Base-by-base conservation (phyloP, 2,797 vertebrate genomes). In the Chaetophractus vellerosus region DNA sequence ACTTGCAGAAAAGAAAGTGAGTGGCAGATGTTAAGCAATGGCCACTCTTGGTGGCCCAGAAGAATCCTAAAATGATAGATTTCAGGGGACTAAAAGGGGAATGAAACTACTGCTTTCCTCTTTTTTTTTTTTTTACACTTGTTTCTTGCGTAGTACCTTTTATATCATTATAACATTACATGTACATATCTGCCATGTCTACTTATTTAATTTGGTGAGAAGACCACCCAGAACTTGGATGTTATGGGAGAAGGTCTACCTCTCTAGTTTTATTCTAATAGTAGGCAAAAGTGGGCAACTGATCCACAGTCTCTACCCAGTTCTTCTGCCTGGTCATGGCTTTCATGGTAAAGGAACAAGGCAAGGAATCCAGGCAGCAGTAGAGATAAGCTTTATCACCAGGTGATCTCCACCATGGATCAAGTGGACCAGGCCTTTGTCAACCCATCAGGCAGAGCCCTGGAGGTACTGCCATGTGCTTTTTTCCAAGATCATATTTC, bases 271-370 rank as follows among this genome's bases (percentile, higher is more conserved):
- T 14, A 87, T 24, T 18, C 11, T 45, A 9, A 63, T 16, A n/a
- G 9, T 33, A 72, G 31, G 9, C 55, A 24, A 90, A 23, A 23
- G 61, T 21, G 5, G 24, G n/a, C 38, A 28, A 19, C 4, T 19
- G n/a, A 79, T 2, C 9, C 10, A 33, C 9, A 33, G 24, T 15
- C 0, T 0, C 7, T 9, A 38, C 23, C 0, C 24, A 80, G 3
- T 31, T 82, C 19, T 26, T 57, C 68, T 72, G 24, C 6, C 11
- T 66, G 55, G 8, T 12, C 45, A 24, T 50, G 6, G 9, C 36
- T 12, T 78, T 18, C 5, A 52, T 6, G 28, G 6, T 4, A 50
- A 31, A 83, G n/a, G 26, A 28, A 76, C 5, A 71, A 2, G 2
- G 19, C 11, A 69, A 68, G n/a, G 31, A 31, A 52, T n/a, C 79